These are phyloP conservation scores for Pandemis heparana DNA, from an alignment of 2,888 invertebrate genomes.

Conservation along the genomic window DNA sequence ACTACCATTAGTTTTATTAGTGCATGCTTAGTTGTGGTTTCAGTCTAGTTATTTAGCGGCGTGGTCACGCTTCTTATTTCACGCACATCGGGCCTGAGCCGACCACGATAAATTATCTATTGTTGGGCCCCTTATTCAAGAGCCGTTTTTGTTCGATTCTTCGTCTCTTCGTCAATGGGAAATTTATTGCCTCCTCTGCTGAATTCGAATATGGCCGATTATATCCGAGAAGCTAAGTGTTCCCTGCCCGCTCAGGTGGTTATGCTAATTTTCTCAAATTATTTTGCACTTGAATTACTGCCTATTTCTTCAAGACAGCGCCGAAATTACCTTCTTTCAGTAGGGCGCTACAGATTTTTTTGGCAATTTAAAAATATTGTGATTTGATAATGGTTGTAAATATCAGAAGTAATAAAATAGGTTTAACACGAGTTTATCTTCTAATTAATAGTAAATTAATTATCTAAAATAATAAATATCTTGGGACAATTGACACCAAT, in stretches of 20 bases:
- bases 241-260: constrained; percentile 65
- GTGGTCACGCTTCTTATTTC: constrained; percentile 66
- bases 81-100: constrained; percentile 64
- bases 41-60: constrained; percentile 35
- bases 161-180: constrained; percentile 81
- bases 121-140: constrained; percentile 78
- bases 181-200: constrained; percentile 80
- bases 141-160: constrained; percentile 84
- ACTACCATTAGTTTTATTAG: neutral
- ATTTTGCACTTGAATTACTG: constrained; percentile 57
- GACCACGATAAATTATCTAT: constrained; percentile 83
- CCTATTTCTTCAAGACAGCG: constrained; percentile 53
- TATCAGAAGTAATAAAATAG: too few relatives aligned
- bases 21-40: constrained; percentile 10
- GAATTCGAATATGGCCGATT: constrained; percentile 82
- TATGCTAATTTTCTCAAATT: constrained; percentile 69
- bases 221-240: constrained; percentile 75
- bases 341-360: neutral
- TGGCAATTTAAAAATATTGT: neutral
- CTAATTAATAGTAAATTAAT: neutral
- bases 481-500: too few relatives aligned
- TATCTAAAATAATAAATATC: too few relatives aligned
- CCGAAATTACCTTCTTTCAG: constrained; percentile 4
- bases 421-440: too few relatives aligned
- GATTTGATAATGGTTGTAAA: neutral